These are phyloP conservation scores for Oikopleura dioica DNA, from an alignment of 23 tunicate genomes.

Conservation along the genomic window DNA sequence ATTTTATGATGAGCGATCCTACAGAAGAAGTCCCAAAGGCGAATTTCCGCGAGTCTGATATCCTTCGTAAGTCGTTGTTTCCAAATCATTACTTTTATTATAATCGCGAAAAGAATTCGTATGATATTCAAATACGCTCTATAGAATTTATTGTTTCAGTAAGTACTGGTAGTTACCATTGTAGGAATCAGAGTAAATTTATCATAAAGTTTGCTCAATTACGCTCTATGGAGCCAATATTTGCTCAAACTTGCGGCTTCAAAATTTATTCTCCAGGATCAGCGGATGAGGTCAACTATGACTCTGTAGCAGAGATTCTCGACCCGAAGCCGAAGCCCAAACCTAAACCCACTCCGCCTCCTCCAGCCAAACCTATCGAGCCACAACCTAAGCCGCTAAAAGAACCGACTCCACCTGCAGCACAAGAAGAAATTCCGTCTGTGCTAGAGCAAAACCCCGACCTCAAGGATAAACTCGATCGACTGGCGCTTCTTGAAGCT, in stretches of 20 bases:
- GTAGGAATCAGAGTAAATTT: too few species aligned
- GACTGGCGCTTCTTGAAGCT: too few species aligned
- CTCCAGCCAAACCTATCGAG: too few species aligned
- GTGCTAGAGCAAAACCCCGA: too few species aligned
- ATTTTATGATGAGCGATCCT: neutral
- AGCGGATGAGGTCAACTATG: neutral
- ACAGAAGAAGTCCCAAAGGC: neutral
- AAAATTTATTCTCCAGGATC: neutral
- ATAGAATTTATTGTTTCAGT: too few species aligned
- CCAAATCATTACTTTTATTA: neutral
- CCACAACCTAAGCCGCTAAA: neutral
- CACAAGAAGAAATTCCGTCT: too few species aligned
- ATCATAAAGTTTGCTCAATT: too few species aligned
- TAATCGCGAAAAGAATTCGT: neutral
- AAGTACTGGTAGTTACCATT: too few species aligned
- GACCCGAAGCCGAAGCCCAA: slow-evolving; percentile 1
- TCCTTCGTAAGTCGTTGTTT: neutral
- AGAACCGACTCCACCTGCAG: neutral
- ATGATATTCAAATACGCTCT: too few species aligned
- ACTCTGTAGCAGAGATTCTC: neutral
- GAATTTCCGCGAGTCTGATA: neutral
- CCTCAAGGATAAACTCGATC: too few species aligned
- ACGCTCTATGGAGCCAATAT: too few species aligned
- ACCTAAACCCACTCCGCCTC: neutral
- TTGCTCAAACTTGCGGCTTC: too few species aligned